Base-by-base conservation (phyloP, 2,888 invertebrate species). In the Philereme vetulata region DNA sequence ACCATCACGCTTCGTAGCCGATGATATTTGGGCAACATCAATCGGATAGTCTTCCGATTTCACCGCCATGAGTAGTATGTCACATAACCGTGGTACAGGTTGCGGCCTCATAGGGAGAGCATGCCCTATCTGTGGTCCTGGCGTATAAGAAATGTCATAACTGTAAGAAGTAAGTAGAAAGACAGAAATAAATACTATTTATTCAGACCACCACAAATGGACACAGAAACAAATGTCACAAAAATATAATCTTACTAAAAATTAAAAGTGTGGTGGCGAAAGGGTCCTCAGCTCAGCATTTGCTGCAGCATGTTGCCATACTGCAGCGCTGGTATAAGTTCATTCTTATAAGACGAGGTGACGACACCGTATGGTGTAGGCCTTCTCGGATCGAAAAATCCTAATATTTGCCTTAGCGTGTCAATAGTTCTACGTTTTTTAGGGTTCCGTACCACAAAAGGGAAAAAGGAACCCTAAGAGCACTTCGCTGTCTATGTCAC, bases 21-120 rank as follows among this genome's bases (percentile, higher is more conserved):
- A 8, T 42, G 42, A 3, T 9, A 35, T 54, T 55, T 42, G 51
- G 56, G 51, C 45, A 6, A 45, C 45, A 8, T 45, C 45, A 8
- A 45, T 45, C 11, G 45, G 45, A 8, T n/a, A n/a, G n/a, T n/a
- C 5, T 7, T 45, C 45, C 4, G 45, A 21, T 6, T 10, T 21
- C 21, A 11, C 45, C 5, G 45, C 21, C 45, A 45, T 45, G 3
- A 45, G 42, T 9, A 42, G 42, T 42, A 56, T 21, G n/a, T 62
- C 62, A 32, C 45, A n/a, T 21, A 47, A 34, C 35, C 55, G 51
- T 11, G 47, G 51, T 55, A 55, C 58, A 1, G n/a, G 36, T 36
- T 36, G 36, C 4, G 45, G 42, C 53, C 21, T 53, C 7, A 53
- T 36, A 0, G 11, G 9, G 36, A 11, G 11, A 35, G 33, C 33